These are phyloP conservation scores for Tetragonula clypearis DNA, from an alignment of 1,140 invertebrate genomes.

Conservation along the genomic window DNA sequence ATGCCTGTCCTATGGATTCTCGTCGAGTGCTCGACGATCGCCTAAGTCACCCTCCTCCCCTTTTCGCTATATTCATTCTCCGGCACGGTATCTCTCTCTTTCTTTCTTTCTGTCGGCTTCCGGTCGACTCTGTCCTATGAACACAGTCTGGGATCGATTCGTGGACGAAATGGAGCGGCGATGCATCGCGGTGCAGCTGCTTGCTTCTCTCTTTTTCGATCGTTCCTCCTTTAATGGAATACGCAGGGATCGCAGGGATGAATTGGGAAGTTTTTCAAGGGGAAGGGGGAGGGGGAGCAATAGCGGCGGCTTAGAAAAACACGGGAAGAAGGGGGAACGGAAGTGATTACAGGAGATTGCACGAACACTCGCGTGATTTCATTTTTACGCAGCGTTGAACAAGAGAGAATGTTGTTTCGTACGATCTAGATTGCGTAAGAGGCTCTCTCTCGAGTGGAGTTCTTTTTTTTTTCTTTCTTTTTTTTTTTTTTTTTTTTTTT, in stretches of 20 bases:
- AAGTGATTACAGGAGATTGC: neutral
- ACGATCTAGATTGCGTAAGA: neutral
- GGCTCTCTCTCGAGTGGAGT: neutral
- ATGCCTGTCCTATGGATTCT: neutral
- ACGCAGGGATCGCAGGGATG: neutral
- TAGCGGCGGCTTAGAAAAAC: neutral
- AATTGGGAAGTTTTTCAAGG: neutral
- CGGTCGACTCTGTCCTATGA: conserved; percentile 7
- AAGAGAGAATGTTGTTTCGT: neutral
- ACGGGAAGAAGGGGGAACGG: no score
- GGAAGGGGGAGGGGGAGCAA: no score
- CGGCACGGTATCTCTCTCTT: neutral
- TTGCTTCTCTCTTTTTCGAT: neutral
- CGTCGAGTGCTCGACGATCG: neutral
- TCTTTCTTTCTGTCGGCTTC: neutral
- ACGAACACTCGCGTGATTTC: neutral
- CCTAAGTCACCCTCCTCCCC: neutral
- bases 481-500: no score
- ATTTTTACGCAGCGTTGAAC: neutral
- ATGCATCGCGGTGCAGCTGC: conserved; percentile 20
- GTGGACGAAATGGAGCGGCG: conserved; percentile 7
- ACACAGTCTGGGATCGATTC: conserved; percentile 21
- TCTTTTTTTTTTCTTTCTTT: no score
- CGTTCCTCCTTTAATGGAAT: neutral
- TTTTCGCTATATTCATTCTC: neutral